Conservation (phyloP, 2,797 vertebrate genomes). For the Nannoperca obscura region DNA sequence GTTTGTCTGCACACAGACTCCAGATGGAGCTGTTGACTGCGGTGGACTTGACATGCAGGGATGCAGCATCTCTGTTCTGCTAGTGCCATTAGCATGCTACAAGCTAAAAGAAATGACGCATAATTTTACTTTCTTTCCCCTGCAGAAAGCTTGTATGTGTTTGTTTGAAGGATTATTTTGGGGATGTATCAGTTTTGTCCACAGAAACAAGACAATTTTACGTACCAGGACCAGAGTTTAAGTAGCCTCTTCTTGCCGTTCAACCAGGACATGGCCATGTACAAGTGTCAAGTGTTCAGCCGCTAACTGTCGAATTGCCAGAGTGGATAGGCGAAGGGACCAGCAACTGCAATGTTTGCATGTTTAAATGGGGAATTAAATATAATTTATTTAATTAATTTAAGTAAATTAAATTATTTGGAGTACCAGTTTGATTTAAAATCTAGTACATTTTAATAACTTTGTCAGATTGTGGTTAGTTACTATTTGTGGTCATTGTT, state of each 20-base stretch:
- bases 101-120: not conserved
- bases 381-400: too few species aligned
- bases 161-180: not conserved
- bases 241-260: not conserved
- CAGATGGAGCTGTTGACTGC: slow-evolving; percentile 50
- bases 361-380: not conserved
- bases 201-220: too few species aligned
- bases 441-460: not conserved
- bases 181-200: not conserved
- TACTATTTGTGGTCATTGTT: not conserved
- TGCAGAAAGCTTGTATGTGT: not conserved
- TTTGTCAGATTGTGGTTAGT: not conserved
- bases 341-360: not conserved
- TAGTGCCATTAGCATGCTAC: not conserved
- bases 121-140: not conserved
- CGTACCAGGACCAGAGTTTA: not conserved
- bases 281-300: not conserved
- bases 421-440: not conserved
- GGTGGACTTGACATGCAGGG: not conserved
- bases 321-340: not conserved
- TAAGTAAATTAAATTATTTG: too few species aligned
- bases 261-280: not conserved
- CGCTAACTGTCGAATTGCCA: not conserved
- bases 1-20: slow-evolving; percentile 30
- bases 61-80: not conserved